phyloP scores from a whole-genome alignment of 2,888 invertebrate species.

The Tortrix viridana region DNA sequence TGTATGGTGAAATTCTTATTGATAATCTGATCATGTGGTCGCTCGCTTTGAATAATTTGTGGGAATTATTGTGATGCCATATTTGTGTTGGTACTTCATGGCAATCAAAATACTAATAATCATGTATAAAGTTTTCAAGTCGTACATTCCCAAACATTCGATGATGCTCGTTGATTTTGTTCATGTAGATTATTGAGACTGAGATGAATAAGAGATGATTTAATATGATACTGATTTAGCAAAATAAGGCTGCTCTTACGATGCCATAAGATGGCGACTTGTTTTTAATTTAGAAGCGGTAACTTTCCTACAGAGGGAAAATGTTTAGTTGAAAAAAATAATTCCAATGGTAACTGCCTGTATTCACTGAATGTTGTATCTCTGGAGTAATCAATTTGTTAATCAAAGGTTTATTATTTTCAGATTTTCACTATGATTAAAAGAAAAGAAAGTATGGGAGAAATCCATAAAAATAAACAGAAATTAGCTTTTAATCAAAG shows the following conservation, averaged over 20 bases:
- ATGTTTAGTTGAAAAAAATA: neutral
- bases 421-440: conserved; percentile 11
- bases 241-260: neutral
- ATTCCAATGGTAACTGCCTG: neutral
- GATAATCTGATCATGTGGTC: conserved; percentile 4
- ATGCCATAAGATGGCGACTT: neutral
- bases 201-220: neutral
- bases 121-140: neutral
- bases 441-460: conserved; percentile 1
- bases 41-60: neutral
- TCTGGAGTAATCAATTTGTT: neutral
- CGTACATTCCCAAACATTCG: neutral
- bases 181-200: neutral
- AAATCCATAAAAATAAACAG: neutral
- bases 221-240: neutral
- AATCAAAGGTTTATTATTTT: neutral
- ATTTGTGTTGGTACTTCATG: neutral
- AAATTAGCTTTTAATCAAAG: conserved; percentile 5
- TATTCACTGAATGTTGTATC: neutral
- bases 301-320: neutral
- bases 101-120: neutral
- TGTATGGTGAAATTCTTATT: neutral
- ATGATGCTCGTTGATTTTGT: neutral
- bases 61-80: neutral
- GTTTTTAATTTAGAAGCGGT: no score